A percentile compares a stretch with the other conserved stretches of the same genome.
Conservation (phyloP, 2,797 vertebrate genomes). For the Zenarchopterus dispar region DNA sequence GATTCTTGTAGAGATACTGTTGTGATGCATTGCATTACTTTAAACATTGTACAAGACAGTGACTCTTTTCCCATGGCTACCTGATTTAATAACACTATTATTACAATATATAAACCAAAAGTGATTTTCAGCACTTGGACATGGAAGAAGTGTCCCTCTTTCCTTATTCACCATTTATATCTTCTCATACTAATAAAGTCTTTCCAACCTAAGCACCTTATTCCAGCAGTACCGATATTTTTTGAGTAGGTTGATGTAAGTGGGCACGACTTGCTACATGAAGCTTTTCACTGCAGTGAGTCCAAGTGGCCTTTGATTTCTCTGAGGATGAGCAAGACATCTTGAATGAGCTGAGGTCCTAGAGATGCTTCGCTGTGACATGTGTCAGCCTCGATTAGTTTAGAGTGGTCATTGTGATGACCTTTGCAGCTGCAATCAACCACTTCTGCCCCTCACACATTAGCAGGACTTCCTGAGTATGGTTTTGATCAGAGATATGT, state of each 20-base stretch:
- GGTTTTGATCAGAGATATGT: conserved; percentile 53
- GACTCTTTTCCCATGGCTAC: too few relatives aligned
- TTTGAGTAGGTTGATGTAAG: conserved; percentile 45
- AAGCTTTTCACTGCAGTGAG: conserved; percentile 41
- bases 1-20: too few relatives aligned
- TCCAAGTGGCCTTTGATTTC: conserved; percentile 56
- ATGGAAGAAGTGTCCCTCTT: too few relatives aligned
- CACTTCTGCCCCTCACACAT: conserved; percentile 53
- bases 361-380: conserved; percentile 66
- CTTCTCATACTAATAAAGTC: too few relatives aligned
- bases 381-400: conserved; percentile 75
- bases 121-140: too few relatives aligned
- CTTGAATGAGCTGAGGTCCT: conserved; percentile 55
- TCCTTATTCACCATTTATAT: too few relatives aligned
- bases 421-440: conserved; percentile 53
- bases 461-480: conserved; percentile 28
- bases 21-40: too few relatives aligned
- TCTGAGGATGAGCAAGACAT: conserved; percentile 58
- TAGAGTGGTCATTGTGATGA: conserved; percentile 55
- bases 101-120: too few relatives aligned
- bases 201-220: too few relatives aligned
- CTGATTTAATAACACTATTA: too few relatives aligned
- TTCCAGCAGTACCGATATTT: not conserved
- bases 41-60: too few relatives aligned
- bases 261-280: conserved; percentile 36